A percentile compares a stretch with the other conserved stretches of the same genome.
phyloP scores from a whole-genome alignment of 2,113 vertebrate genomes.

The Isurus oxyrinchus region DNA sequence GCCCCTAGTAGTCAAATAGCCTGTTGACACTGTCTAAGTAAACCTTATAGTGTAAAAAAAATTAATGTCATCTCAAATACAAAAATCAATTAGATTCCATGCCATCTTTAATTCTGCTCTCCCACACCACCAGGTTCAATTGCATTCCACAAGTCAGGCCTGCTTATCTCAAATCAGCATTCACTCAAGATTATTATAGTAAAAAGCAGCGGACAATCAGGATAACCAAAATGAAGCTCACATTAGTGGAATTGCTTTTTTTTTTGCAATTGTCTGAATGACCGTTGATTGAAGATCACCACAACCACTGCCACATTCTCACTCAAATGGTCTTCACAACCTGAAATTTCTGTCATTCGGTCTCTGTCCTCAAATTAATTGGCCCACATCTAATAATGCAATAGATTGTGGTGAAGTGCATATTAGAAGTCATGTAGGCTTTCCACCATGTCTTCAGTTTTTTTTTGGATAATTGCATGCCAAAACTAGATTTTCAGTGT shows the following conservation, averaged over 20 bases:
- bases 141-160: background rate
- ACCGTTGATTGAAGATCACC: background rate
- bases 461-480: background rate
- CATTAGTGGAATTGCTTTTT: background rate
- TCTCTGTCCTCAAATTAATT: background rate
- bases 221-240: background rate
- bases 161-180: background rate
- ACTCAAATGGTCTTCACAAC: background rate
- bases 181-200: background rate
- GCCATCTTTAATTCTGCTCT: background rate
- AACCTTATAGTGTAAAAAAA: background rate
- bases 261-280: background rate
- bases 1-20: background rate
- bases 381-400: background rate
- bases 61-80: background rate
- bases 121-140: background rate
- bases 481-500: background rate
- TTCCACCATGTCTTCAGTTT: background rate
- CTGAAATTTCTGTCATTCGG: background rate
- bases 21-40: background rate
- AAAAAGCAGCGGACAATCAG: background rate
- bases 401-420: background rate
- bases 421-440: background rate
- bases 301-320: background rate
- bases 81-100: background rate